Conservation (phyloP, 2,797 vertebrate species). For the Chelidonichthys spinosus region DNA sequence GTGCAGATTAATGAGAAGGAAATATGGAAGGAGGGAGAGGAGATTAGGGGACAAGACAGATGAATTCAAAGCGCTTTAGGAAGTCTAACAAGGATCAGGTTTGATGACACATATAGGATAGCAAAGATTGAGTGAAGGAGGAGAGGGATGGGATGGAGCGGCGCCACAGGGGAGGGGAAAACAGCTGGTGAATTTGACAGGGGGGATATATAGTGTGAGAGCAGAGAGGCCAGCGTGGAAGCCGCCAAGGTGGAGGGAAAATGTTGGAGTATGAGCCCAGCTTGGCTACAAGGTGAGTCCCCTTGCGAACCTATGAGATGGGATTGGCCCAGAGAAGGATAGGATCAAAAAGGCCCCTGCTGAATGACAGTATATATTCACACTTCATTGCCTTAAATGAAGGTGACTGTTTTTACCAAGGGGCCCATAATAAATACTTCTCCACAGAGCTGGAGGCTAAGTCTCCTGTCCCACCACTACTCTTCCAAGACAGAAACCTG, state of each 20-base stretch:
- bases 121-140: conserved; percentile 51
- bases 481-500: conserved; percentile 46
- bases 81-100: conserved; percentile 33
- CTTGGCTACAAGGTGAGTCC: conserved; percentile 15
- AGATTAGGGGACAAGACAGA: conserved; percentile 21
- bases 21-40: conserved; percentile 13
- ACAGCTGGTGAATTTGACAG: conserved; percentile 70
- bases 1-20: conserved; percentile 30
- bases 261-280: conserved; percentile 41
- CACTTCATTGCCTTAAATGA: conserved; percentile 71
- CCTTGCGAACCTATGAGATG: conserved; percentile 5
- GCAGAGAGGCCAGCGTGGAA: conserved; percentile 46
- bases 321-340: conserved; percentile 22
- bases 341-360: conserved; percentile 31
- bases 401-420: conserved; percentile 53
- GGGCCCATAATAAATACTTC: conserved; percentile 63
- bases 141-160: conserved; percentile 53
- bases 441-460: conserved; percentile 42
- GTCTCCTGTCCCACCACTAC: conserved; percentile 31
- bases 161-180: conserved; percentile 55
- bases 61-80: conserved; percentile 41
- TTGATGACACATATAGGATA: conserved; percentile 52
- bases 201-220: conserved; percentile 59
- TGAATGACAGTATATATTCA: conserved; percentile 47
- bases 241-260: conserved; percentile 29